phyloP scores from a whole-genome alignment of 2,113 vertebrate species.

The Ammodytes marinus region DNA sequence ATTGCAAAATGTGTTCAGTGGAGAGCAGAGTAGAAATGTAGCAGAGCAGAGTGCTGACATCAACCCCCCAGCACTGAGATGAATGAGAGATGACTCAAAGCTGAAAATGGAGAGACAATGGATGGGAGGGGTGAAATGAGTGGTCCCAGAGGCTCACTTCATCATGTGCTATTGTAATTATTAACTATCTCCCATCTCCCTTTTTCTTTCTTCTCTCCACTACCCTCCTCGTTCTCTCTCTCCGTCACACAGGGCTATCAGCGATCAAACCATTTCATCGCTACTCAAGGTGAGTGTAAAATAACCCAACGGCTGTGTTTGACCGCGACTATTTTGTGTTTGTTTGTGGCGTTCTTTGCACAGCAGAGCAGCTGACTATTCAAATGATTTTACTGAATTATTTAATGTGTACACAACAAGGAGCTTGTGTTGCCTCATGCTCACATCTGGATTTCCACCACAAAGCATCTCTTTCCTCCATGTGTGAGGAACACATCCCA shows the following conservation, averaged over 20 bases:
- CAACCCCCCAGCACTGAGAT: slow-evolving; percentile 23
- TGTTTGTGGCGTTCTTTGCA: slow-evolving; percentile 3
- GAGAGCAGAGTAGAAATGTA: slow-evolving; percentile 27
- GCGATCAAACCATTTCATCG: slow-evolving; percentile 97
- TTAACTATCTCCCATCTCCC: slow-evolving; percentile 45
- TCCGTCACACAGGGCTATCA: slow-evolving; percentile 92
- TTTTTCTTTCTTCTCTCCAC: slow-evolving; percentile 1
- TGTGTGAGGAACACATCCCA: slow-evolving; percentile 22
- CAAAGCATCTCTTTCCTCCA: slow-evolving; percentile 24
- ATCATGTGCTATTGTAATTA: slow-evolving; percentile 43
- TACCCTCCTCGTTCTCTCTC: slow-evolving; percentile 15
- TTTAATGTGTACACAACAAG: slow-evolving; percentile 51
- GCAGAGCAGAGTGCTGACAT: slow-evolving; percentile 33
- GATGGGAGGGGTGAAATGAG: slow-evolving; percentile 46
- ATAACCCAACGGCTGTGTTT: neutral
- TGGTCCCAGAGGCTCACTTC: slow-evolving; percentile 40
- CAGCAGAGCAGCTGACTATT: slow-evolving; percentile 22
- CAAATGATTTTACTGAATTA: slow-evolving; percentile 52
- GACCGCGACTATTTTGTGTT: slow-evolving; percentile 13
- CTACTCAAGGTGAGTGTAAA: slow-evolving; percentile 93
- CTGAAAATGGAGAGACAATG: slow-evolving; percentile 57
- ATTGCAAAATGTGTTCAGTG: slow-evolving; percentile 15
- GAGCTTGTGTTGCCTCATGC: slow-evolving; percentile 46
- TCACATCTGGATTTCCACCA: slow-evolving; percentile 49
- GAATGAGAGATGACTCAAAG: slow-evolving; percentile 60